Percentiles rank a stretch among this genome's conserved stretches.
These are phyloP conservation scores for Pterobdella sp. DNA, from an alignment of 2,888 invertebrate genomes.

Conservation along the genomic window DNA sequence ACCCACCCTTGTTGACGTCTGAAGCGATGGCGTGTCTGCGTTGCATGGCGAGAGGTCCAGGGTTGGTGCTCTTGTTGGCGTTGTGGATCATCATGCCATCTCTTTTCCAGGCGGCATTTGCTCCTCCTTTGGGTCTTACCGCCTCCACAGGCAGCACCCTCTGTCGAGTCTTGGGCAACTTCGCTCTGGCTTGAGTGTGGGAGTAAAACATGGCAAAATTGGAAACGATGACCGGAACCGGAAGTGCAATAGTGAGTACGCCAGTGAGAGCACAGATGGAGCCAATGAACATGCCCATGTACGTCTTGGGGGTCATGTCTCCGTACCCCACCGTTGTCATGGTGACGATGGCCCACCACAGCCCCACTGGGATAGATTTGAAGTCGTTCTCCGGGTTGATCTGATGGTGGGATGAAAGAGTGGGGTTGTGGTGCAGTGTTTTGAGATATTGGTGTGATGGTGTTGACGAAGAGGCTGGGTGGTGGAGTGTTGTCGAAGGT, in stretches of 20 bases:
- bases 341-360: constrained; percentile 96
- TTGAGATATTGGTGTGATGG: background rate
- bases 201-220: constrained; percentile 97
- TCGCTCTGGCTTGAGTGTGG: constrained; percentile 91
- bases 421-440: constrained; percentile 78
- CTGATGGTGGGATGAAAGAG: constrained; percentile 61
- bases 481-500: too few relatives aligned
- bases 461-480: too few relatives aligned
- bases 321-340: constrained; percentile 92
- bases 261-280: constrained; percentile 84
- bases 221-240: constrained; percentile 87
- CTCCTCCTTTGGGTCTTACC: constrained; percentile 57
- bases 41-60: constrained; percentile 55
- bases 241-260: constrained; percentile 85
- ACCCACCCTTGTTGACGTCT: constrained; percentile 57
- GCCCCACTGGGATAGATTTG: constrained; percentile 80
- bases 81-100: constrained; percentile 21
- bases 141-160: constrained; percentile 76
- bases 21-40: constrained; percentile 57
- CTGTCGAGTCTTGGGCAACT: constrained; percentile 81
- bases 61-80: constrained; percentile 33
- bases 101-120: constrained; percentile 53
- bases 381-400: constrained; percentile 90
- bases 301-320: constrained; percentile 90
- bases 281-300: constrained; percentile 90